Evolutionary conservation across 2,113 vertebrate genomes (phyloP), one percentile per base, ranked within the genome.

Genomic region (Platichthys flesus): DNA sequence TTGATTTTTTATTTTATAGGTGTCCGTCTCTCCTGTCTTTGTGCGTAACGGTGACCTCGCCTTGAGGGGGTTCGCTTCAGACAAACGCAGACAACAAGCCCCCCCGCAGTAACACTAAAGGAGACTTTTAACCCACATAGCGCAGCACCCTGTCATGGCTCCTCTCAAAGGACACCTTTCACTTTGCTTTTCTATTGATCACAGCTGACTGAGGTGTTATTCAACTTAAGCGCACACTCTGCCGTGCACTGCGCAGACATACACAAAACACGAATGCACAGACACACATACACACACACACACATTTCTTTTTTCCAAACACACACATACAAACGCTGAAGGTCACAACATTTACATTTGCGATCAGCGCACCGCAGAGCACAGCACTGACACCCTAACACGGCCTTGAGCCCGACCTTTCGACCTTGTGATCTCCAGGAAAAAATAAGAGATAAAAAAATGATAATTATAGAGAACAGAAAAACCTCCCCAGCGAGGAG

Each of bases 41-140:
- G 35, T 72, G 70, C 73, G 85, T 42, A 63, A 76, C 52, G 76
- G 87, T 83, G 68, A 86, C 78, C 82, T 85, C 78, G 89, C 88
- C 89, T 94, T 90, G 89, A 88, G 90, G 79, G 89, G 88, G 83
- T 93, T 88, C 78, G 40, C 54, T 76, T 82, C 35, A 78, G 81
- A 78, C 71, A 60, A 82, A 74, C 12, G 26, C 52, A 56, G 45
- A 74, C 18, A 23, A 76, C 71, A 78, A 65, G 66, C 40, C 9
- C 59, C 70, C 78, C 79, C 28, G 31, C 31, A 31, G 31, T 31
- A 31, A 88, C 75, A 35, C 52, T 84, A 85, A 85, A 85, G 78
- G 54, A 61, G 79, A 83, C 56, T 49, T 23, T 56, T 91, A 86
- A 86, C 89, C 74, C 66, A 35, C 65, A 49, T 89, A 92, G 88